Evolutionary conservation across 1,140 invertebrate species (phyloP).

Genomic region (Tyrophagus putrescentiae): DNA sequence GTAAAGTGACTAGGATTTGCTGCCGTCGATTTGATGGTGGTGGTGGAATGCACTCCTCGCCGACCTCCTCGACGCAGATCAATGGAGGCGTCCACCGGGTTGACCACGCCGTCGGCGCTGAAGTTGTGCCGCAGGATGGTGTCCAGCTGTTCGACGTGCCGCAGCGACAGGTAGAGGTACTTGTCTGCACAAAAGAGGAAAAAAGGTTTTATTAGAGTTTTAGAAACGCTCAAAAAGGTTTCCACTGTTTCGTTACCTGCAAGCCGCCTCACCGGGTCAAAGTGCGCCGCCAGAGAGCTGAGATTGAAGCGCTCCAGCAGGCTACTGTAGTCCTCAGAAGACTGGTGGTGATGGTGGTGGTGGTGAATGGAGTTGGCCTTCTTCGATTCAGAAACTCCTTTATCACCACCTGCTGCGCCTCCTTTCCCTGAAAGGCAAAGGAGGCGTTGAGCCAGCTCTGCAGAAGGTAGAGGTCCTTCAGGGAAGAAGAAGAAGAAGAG

Average conservation of each 20-base stretch:
- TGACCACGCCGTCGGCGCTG: neutral
- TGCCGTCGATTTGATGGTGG: too few species aligned
- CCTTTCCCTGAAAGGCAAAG: too few species aligned
- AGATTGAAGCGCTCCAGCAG: neutral
- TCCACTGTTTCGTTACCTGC: neutral
- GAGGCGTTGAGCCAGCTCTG: too few species aligned
- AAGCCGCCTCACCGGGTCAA: neutral
- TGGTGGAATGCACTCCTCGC: too few species aligned
- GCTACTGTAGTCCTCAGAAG: neutral
- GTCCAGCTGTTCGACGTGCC: neutral
- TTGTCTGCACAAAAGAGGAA: neutral
- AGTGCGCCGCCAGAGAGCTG: neutral
- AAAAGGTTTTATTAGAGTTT: neutral
- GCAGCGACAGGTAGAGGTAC: neutral
- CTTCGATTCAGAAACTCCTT: neutral
- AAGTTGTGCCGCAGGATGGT: neutral
- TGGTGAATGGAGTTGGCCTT: neutral
- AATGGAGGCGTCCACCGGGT: neutral
- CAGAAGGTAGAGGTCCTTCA: too few species aligned
- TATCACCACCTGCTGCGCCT: too few species aligned
- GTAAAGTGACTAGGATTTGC: too few species aligned
- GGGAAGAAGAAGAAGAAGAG: too few species aligned
- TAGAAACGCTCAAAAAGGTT: neutral
- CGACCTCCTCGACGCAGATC: neutral
- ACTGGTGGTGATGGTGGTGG: neutral